Conservation (phyloP, 2,797 vertebrate genomes). For the Characodon lateralis region DNA sequence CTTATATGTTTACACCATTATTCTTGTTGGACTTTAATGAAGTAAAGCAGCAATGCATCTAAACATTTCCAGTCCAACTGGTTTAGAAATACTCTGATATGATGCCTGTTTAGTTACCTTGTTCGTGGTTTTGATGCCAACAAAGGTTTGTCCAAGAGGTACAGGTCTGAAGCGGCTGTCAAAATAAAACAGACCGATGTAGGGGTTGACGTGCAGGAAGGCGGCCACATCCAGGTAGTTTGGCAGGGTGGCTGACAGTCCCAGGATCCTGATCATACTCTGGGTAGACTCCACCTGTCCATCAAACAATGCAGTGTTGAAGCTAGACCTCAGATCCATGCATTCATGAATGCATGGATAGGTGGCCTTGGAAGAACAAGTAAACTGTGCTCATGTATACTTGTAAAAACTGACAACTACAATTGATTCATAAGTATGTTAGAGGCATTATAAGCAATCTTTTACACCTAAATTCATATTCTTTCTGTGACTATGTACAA, state of each 20-base stretch:
- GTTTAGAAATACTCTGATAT: neutral
- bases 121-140: conserved; percentile 92
- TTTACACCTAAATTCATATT: neutral
- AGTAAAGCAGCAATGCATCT: no score
- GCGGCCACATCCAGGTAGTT: conserved; percentile 95
- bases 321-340: neutral
- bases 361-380: neutral
- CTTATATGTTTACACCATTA: neutral
- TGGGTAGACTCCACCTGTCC: conserved; percentile 95
- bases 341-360: neutral
- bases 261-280: conserved; percentile 98
- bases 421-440: neutral
- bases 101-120: conserved; percentile 80
- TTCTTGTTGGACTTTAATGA: neutral
- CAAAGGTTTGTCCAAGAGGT: conserved; percentile 93
- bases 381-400: neutral
- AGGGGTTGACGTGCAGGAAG: conserved; percentile 97
- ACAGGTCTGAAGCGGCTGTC: conserved; percentile 96
- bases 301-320: conserved; percentile 12
- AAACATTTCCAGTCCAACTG: neutral
- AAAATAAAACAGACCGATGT: conserved; percentile 95
- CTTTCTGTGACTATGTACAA: neutral
- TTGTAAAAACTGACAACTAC: neutral
- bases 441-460: neutral
- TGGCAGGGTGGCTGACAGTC: conserved; percentile 95